Percentiles rank a stretch among this genome's conserved stretches.
These are phyloP conservation scores for Acrocyrtus sp. DNA, from an alignment of 2,888 invertebrate genomes.

Conservation along the genomic window DNA sequence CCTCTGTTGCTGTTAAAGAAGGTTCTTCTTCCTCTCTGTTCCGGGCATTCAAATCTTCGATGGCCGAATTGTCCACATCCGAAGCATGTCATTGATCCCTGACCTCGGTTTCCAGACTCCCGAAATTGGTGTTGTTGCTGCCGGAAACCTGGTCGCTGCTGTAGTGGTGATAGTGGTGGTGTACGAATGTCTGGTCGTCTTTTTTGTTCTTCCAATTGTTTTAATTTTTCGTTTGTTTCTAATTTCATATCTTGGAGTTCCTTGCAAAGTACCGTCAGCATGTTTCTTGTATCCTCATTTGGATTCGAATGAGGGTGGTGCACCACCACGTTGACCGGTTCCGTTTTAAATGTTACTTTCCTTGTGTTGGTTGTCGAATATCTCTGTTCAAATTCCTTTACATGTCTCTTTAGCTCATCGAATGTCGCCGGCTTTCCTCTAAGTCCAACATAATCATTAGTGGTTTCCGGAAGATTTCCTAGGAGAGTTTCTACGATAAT, in stretches of 20 bases:
- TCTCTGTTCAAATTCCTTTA: neutral
- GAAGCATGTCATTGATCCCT: conserved; percentile 1
- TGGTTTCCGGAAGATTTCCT: neutral
- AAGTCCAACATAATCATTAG: neutral
- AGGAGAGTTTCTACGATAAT: neutral
- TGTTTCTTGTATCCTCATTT: neutral
- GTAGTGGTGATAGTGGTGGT: neutral
- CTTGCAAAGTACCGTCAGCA: neutral
- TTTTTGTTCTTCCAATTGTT: neutral
- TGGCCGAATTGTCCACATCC: too few relatives aligned
- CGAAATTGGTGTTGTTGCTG: neutral
- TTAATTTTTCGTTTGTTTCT: neutral
- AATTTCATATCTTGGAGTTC: neutral
- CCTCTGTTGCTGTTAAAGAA: too few relatives aligned
- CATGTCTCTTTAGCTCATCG: neutral
- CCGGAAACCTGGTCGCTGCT: neutral
- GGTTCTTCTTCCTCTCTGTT: too few relatives aligned
- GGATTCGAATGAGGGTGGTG: neutral
- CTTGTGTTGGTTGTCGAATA: neutral
- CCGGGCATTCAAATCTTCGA: too few relatives aligned
- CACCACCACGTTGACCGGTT: neutral
- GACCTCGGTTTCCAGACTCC: neutral
- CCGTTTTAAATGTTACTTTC: conserved; percentile 2
- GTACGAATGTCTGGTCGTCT: neutral
- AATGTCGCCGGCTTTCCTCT: neutral